Percentiles rank a stretch among this genome's conserved stretches.
Evolutionary conservation across 2,888 invertebrate genomes (phyloP).

Genomic region (Lepidonotus clava): DNA sequence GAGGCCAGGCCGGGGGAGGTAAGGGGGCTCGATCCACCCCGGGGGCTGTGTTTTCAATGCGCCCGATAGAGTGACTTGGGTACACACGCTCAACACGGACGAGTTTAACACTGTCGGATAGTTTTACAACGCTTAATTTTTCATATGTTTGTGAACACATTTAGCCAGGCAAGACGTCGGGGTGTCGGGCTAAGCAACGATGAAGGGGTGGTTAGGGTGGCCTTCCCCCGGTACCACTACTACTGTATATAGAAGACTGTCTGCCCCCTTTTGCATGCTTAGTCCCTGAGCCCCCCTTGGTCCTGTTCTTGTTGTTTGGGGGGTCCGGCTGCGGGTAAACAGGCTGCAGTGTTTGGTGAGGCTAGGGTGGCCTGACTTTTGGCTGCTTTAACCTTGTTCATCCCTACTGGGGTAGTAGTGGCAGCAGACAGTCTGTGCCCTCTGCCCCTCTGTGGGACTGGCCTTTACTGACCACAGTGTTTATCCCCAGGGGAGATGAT

Average conservation of each 20-base stretch:
- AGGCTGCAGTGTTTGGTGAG: conserved; percentile 38
- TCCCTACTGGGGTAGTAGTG: background rate
- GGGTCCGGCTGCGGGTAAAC: background rate
- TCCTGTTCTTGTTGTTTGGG: background rate
- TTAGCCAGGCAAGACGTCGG: background rate
- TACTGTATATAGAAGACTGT: background rate
- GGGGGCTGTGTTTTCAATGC: conserved; percentile 41
- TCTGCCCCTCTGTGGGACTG: background rate
- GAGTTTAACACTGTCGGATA: conserved; percentile 28
- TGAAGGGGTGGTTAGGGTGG: too few relatives aligned
- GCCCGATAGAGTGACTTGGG: conserved; percentile 27
- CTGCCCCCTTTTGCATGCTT: background rate
- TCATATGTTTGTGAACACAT: conserved; percentile 54
- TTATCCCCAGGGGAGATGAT: background rate
- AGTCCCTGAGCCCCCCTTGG: background rate
- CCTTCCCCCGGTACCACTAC: too few relatives aligned
- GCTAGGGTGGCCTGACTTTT: conserved; percentile 31
- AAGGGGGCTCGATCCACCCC: background rate
- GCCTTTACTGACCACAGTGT: too few relatives aligned
- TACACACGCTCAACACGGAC: conserved; percentile 7
- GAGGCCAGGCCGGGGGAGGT: background rate
- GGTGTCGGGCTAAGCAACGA: too few relatives aligned
- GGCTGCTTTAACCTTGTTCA: conserved; percentile 11
- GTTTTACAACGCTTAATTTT: conserved; percentile 52
- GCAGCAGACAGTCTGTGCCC: background rate